Base-by-base conservation (phyloP, 2,113 vertebrate species). In the Morone chrysops region DNA sequence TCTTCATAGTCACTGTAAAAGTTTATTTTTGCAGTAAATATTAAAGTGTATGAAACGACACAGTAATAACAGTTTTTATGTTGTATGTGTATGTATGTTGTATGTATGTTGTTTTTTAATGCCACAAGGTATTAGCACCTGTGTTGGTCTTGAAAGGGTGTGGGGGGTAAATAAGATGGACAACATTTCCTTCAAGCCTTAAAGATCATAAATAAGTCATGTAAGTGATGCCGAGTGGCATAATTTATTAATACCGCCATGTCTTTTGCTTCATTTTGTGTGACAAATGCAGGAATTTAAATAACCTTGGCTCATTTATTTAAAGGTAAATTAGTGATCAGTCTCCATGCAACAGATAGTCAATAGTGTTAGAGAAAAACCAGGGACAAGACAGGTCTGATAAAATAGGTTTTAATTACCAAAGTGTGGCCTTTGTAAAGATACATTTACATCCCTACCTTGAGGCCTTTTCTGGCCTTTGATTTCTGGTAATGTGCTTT, bases 331-430 rank as follows among this genome's bases (percentile, higher is more conserved):
- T 95, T 95, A 94, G 94, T 95, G 95, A 94, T 96, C 95, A 94
- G 87, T 95, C 92, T 92, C 85, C 94, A 93, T 94, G 91, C 78
- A 86, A 81, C 90, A 90, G 91, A 92, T 92, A 88, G 94, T 98
- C 97, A 91, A 97, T 98, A 96, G 78, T 90, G 94, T 89, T 93
- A 88, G 92, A 92, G 95, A 94, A 95, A 94, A 90, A 93, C 91
- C 91, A 90, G 93, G 91, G 94, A 92, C 92, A 89, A 92, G 78
- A 87, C 86, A 74, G 92, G 86, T 87, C 93, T 97, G 96, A 97
- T 97, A 95, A 99, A 98, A 97, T 94, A 94, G 93, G 94, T 98
- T 97, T 98, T 98, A 99, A 98, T 98, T 98, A 99, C 97, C 95
- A 97, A 96, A 96, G 96, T 95, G 95, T 95, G 95, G 95, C 95